These are phyloP conservation scores for Zhuqinia jingwanae DNA, from an alignment of 2,888 invertebrate genomes.

Conservation along the genomic window DNA sequence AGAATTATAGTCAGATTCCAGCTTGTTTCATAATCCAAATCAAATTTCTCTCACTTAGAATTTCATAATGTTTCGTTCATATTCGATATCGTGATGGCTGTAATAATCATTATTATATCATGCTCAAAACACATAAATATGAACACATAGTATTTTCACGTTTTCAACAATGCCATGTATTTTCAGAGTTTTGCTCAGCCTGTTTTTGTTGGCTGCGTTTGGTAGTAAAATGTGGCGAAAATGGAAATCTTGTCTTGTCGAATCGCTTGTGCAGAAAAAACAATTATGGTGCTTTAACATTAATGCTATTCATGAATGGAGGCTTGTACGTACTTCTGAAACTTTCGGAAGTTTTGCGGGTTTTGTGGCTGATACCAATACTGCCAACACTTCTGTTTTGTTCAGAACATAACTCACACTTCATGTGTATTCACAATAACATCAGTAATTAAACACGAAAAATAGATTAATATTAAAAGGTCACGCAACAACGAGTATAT, in stretches of 20 bases:
- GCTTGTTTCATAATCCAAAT: background rate
- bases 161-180: no score
- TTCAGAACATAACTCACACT: background rate
- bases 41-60: background rate
- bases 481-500: conserved; percentile 44
- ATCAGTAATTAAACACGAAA: conserved; percentile 51
- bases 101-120: conserved; percentile 31
- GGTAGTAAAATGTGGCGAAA: no score
- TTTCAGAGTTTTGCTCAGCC: no score
- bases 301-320: no score
- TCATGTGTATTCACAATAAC: background rate
- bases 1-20: no score
- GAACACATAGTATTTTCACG: no score
- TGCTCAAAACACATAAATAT: conserved; percentile 10
- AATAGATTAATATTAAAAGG: conserved; percentile 54
- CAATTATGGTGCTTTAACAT: background rate
- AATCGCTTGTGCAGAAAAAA: background rate
- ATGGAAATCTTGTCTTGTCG: no score
- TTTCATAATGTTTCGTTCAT: background rate
- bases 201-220: no score
- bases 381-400: background rate
- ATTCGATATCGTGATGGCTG: background rate
- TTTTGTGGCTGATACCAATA: no score
- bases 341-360: no score
- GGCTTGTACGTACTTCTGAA: no score